These are phyloP conservation scores for Stomatorhinus walkeri DNA, from an alignment of 2,797 vertebrate species.

Conservation along the genomic window DNA sequence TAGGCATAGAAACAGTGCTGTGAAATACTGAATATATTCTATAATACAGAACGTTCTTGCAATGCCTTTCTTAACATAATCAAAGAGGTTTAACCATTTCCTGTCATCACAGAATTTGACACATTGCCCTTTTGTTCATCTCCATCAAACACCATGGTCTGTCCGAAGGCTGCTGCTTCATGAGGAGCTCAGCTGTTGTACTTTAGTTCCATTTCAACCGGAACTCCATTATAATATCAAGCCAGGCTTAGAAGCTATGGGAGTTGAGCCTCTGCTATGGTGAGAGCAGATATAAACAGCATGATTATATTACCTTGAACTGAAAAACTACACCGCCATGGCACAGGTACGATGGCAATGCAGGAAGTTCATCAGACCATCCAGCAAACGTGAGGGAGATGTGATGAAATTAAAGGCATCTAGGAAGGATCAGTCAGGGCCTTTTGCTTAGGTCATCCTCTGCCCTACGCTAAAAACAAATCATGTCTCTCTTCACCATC, in stretches of 20 bases:
- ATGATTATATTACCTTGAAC: background rate
- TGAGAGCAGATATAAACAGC: background rate
- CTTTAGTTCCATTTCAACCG: background rate
- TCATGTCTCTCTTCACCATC: background rate
- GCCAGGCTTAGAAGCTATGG: background rate
- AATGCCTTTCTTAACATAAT: background rate
- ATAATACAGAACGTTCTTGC: background rate
- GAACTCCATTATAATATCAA: background rate
- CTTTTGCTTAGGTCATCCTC: background rate
- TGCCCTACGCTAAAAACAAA: background rate
- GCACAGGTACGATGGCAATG: background rate
- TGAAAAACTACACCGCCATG: background rate
- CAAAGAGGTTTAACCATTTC: background rate
- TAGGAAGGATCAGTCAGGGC: background rate
- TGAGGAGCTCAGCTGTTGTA: background rate
- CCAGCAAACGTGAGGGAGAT: background rate
- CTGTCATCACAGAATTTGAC: background rate
- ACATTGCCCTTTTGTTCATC: background rate
- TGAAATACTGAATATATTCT: constrained; percentile 6
- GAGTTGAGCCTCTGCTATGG: background rate
- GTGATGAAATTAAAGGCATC: background rate
- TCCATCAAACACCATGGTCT: background rate
- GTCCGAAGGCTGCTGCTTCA: background rate
- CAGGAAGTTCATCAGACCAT: background rate
- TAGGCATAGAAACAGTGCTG: background rate